These are phyloP conservation scores for Sebastes umbrosus DNA, from an alignment of 2,797 vertebrate genomes.

Conservation along the genomic window DNA sequence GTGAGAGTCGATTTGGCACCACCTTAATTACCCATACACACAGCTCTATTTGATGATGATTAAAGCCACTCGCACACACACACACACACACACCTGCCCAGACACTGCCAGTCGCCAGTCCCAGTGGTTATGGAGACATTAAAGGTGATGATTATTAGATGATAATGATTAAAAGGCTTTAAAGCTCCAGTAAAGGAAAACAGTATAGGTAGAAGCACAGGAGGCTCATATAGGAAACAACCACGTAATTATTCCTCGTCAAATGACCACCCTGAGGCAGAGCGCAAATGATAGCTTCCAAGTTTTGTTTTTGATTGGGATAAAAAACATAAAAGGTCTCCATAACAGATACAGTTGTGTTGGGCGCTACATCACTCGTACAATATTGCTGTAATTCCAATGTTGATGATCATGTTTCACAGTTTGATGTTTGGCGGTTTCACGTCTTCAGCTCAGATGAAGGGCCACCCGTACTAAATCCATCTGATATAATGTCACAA, in stretches of 20 bases:
- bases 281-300: slow-evolving; percentile 70
- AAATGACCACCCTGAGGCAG: slow-evolving; percentile 73
- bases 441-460: not conserved
- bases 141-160: slow-evolving; percentile 79
- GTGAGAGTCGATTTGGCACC: slow-evolving; percentile 79
- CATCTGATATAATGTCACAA: not conserved
- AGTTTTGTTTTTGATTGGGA: slow-evolving; percentile 63
- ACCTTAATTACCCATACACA: slow-evolving; percentile 79
- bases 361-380: slow-evolving; percentile 33
- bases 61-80: slow-evolving; percentile 66
- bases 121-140: slow-evolving; percentile 66
- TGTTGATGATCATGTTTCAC: slow-evolving; percentile 26
- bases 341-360: slow-evolving; percentile 48
- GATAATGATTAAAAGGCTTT: slow-evolving; percentile 79
- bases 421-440: slow-evolving; percentile 34
- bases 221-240: slow-evolving; percentile 55
- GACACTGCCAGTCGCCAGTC: slow-evolving; percentile 72
- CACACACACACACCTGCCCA: slow-evolving; percentile 63
- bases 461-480: not conserved
- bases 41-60: slow-evolving; percentile 79
- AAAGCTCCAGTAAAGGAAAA: slow-evolving; percentile 67
- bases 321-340: slow-evolving; percentile 64
- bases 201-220: slow-evolving; percentile 52
- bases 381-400: slow-evolving; percentile 7
- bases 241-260: slow-evolving; percentile 71